Percentiles rank a stretch among this genome's conserved stretches.
Evolutionary conservation across 92 coral and sea anemone genomes (phyloP).

Genomic region (Hydrozoanthus gracilis): DNA sequence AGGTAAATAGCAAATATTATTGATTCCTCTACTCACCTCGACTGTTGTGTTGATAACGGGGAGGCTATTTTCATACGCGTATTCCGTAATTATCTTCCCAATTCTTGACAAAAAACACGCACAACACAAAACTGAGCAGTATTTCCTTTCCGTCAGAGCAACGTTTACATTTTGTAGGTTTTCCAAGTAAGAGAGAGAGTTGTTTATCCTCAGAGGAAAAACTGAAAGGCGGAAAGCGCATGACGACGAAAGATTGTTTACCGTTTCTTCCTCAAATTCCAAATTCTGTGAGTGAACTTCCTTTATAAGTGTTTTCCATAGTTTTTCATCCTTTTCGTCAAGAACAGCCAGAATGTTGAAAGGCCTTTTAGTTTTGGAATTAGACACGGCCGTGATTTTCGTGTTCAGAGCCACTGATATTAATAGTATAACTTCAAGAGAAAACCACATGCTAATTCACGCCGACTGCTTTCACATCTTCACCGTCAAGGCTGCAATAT

Average conservation of each 20-base stretch:
- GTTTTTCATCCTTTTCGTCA: constrained; percentile 8
- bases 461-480: neutral
- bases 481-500: constrained; percentile 9
- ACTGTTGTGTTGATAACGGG: constrained; percentile 16
- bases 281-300: constrained; percentile 24
- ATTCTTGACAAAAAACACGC: constrained; percentile 9
- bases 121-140: constrained; percentile 18
- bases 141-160: neutral
- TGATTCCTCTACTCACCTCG: neutral
- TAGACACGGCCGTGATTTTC: neutral
- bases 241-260: neutral
- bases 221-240: constrained; percentile 4
- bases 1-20: neutral
- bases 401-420: neutral
- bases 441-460: neutral
- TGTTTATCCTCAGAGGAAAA: constrained; percentile 33
- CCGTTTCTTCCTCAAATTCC: neutral
- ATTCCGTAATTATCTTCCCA: constrained; percentile 25
- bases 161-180: neutral
- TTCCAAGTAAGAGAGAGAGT: constrained; percentile 30
- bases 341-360: constrained; percentile 6
- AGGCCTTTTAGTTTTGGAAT: neutral
- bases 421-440: neutral
- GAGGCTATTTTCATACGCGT: constrained; percentile 3
- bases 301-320: neutral